Conservation (phyloP, 2,113 vertebrate species). For the Phalacrocorax aristotelis region DNA sequence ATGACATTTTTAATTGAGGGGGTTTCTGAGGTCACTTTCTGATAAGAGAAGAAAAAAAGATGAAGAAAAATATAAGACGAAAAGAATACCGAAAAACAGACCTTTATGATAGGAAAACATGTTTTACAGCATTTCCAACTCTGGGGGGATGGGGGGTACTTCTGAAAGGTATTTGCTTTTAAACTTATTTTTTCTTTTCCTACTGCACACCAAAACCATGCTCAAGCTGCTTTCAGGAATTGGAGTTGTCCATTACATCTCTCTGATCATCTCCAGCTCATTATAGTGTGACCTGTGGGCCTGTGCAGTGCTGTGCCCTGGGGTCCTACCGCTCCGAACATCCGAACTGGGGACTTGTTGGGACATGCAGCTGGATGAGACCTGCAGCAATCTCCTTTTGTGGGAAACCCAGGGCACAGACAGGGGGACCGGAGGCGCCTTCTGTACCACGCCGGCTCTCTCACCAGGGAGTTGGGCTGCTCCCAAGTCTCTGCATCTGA, state of each 20-base stretch:
- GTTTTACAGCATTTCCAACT: not conserved
- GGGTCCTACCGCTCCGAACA: not conserved
- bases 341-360: not conserved
- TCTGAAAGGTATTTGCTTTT: not conserved
- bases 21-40: not conserved
- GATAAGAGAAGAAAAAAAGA: not conserved
- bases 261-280: constrained; percentile 40
- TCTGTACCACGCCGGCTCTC: not conserved
- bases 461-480: not conserved
- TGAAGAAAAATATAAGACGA: not conserved
- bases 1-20: not conserved
- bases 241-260: not conserved
- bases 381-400: constrained; percentile 42
- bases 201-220: not conserved
- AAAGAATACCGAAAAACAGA: not conserved
- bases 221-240: not conserved
- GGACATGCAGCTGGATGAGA: constrained; percentile 1
- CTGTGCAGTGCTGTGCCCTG: not conserved
- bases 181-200: not conserved
- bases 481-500: constrained; percentile 30
- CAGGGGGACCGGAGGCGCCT: not conserved
- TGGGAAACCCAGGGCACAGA: not conserved
- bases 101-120: not conserved
- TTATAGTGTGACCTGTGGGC: constrained; percentile 46
- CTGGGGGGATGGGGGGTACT: not conserved